Evolutionary conservation across 2,113 vertebrate genomes (phyloP).

Genomic region (Naja naja): DNA sequence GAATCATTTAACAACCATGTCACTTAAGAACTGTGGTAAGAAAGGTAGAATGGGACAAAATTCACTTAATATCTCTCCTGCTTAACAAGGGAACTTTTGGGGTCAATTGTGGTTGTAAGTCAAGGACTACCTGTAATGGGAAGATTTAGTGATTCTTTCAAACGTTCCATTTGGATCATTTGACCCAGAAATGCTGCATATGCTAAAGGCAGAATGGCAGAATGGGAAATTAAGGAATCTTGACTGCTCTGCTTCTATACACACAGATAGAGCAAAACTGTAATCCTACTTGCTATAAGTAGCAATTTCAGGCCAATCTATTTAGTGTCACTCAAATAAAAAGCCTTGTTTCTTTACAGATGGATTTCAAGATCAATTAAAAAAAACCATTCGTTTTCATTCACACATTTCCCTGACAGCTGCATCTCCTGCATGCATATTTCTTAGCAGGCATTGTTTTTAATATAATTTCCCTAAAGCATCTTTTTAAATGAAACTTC

Average conservation of each 20-base stretch:
- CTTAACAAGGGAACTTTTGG: background rate
- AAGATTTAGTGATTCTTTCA: background rate
- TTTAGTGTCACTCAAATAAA: background rate
- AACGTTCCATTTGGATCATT: background rate
- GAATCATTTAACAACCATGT: background rate
- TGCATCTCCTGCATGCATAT: background rate
- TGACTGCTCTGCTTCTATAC: background rate
- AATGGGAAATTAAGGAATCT: background rate
- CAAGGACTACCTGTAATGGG: background rate
- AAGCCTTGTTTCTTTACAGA: background rate
- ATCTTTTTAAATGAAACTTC: background rate
- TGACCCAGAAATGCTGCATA: background rate
- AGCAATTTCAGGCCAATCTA: background rate
- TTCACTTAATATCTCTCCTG: background rate
- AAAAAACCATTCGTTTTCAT: background rate
- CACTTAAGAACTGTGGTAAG: background rate
- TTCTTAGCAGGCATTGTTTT: background rate
- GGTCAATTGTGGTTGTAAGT: background rate
- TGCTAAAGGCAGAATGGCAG: background rate
- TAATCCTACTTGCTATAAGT: background rate
- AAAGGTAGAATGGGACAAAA: background rate
- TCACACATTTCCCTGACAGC: background rate
- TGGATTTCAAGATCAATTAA: background rate
- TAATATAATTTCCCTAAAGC: background rate
- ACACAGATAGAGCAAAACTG: background rate